These are phyloP conservation scores for Gymnocheta viridis DNA, from an alignment of 2,888 invertebrate species.

Conservation along the genomic window DNA sequence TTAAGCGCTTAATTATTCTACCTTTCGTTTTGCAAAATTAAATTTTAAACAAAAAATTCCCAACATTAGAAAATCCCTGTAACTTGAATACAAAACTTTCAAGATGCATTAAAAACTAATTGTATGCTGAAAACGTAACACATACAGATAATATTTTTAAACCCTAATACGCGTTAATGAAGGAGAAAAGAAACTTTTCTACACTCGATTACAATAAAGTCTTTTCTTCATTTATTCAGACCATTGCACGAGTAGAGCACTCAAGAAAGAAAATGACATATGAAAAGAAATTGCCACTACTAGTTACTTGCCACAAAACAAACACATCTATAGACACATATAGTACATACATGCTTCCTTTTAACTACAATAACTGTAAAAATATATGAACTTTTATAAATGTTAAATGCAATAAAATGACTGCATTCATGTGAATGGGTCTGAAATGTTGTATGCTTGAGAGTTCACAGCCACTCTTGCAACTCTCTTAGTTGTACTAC, in stretches of 20 bases:
- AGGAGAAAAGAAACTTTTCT: constrained; percentile 42
- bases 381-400: constrained; percentile 67
- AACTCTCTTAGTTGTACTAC: constrained; percentile 14
- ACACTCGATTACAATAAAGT: constrained; percentile 44
- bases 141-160: constrained; percentile 20
- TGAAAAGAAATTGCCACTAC: constrained; percentile 64
- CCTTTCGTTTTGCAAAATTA: background rate
- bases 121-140: constrained; percentile 60
- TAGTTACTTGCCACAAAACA: constrained; percentile 37
- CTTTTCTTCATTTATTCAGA: constrained; percentile 33
- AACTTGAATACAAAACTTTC: constrained; percentile 47
- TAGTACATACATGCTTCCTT: background rate
- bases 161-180: constrained; percentile 52
- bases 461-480: constrained; percentile 10
- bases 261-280: constrained; percentile 60
- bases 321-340: background rate
- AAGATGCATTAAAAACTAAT: constrained; percentile 66
- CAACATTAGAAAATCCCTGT: background rate
- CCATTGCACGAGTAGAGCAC: constrained; percentile 11
- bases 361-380: constrained; percentile 42
- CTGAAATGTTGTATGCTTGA: constrained; percentile 5
- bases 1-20: background rate
- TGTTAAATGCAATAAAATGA: constrained; percentile 65
- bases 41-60: background rate
- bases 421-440: constrained; percentile 28